A percentile compares a stretch with the other conserved stretches of the same genome.
phyloP scores from a whole-genome alignment of 2,797 vertebrate genomes.

The Botia almorhae region DNA sequence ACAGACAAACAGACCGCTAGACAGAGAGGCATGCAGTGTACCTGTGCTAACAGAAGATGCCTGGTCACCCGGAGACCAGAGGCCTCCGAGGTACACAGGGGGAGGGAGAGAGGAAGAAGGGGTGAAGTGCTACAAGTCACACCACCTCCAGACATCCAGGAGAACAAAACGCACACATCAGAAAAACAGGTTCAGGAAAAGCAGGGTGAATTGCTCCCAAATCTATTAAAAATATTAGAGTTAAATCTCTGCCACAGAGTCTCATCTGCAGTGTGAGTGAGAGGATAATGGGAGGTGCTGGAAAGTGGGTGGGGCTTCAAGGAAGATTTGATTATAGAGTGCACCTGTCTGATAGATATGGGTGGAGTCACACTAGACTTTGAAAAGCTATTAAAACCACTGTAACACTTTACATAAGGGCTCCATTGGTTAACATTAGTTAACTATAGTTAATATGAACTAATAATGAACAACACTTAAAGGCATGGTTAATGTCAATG shows the following conservation, averaged over 20 bases:
- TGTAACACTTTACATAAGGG: too few species aligned
- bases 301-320: neutral
- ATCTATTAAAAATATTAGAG: neutral
- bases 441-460: too few species aligned
- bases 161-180: conserved; percentile 72
- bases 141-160: conserved; percentile 67
- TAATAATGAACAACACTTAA: too few species aligned
- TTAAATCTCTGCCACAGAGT: neutral
- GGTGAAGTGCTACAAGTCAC: conserved; percentile 79
- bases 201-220: conserved; percentile 23
- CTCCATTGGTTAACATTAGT: too few species aligned
- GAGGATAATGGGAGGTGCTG: conserved; percentile 16
- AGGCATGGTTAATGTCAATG: too few species aligned
- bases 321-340: conserved; percentile 8
- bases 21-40: conserved; percentile 80
- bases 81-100: conserved; percentile 80
- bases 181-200: conserved; percentile 52
- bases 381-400: neutral
- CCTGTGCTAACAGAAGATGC: conserved; percentile 83
- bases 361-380: neutral
- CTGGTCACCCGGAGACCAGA: conserved; percentile 77
- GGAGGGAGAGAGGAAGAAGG: conserved; percentile 76
- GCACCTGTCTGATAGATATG: neutral
- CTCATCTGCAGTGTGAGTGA: neutral
- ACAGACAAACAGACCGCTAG: conserved; percentile 61